Conservation (phyloP, 2,113 vertebrate genomes). For the Phaetusa simplex region DNA sequence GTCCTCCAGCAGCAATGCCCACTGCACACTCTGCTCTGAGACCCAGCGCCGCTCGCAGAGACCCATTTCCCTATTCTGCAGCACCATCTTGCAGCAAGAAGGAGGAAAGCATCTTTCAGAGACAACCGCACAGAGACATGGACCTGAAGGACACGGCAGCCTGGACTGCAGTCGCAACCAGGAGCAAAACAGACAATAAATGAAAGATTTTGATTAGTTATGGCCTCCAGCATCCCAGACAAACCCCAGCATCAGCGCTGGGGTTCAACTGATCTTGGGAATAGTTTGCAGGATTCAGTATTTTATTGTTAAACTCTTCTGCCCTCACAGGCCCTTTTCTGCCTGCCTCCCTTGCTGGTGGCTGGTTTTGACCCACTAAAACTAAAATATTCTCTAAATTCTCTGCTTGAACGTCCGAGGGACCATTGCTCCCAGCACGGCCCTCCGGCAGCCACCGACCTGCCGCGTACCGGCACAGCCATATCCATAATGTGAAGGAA, state of each 20-base stretch:
- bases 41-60: neutral
- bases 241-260: neutral
- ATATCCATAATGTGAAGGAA: accelerated
- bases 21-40: neutral
- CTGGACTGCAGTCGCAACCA: neutral
- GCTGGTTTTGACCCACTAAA: neutral
- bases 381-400: neutral
- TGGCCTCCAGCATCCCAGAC: neutral
- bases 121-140: accelerated
- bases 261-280: neutral
- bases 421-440: neutral
- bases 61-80: constrained; percentile 60
- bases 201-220: too few species aligned
- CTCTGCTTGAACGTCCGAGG: neutral
- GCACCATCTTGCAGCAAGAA: constrained; percentile 67
- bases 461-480: accelerated
- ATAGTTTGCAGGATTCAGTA: accelerated
- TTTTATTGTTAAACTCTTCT: neutral
- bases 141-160: neutral
- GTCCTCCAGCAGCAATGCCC: neutral
- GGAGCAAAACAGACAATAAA: neutral
- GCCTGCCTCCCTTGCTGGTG: neutral
- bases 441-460: neutral
- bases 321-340: neutral
- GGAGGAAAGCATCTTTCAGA: neutral